A percentile compares a stretch with the other conserved stretches of the same genome.
phyloP scores from a whole-genome alignment of 1,140 invertebrate species.

The Hyphantria cunea region DNA sequence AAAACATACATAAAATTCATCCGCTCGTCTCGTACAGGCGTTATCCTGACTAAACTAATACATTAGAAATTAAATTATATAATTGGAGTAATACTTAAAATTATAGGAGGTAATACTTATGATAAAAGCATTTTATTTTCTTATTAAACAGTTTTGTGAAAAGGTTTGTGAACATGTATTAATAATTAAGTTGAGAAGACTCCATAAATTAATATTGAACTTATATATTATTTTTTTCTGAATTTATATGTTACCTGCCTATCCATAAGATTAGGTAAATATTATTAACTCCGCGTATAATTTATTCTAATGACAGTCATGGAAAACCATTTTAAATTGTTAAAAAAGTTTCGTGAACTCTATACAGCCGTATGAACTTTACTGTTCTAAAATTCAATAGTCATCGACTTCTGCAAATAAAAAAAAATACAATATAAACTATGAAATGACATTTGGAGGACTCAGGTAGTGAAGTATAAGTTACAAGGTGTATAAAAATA shows the following conservation, averaged over 20 bases:
- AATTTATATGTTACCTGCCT: constrained; percentile 18
- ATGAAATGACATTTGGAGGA: constrained; percentile 33
- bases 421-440: constrained; percentile 31
- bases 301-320: constrained; percentile 19
- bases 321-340: constrained; percentile 13
- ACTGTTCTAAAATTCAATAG: constrained; percentile 12
- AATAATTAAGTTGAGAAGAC: constrained; percentile 28
- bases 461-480: too few species aligned
- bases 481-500: too few species aligned
- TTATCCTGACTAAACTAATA: constrained; percentile 38
- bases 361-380: constrained; percentile 13
- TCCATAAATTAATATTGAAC: constrained; percentile 13
- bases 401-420: constrained; percentile 32
- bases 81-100: constrained; percentile 76
- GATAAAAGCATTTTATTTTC: constrained; percentile 53
- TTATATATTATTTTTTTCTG: constrained; percentile 1
- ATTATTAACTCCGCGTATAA: constrained; percentile 11
- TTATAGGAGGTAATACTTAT: constrained; percentile 77
- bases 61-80: constrained; percentile 66
- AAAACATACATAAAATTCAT: constrained; percentile 32
- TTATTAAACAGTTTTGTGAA: constrained; percentile 63
- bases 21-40: constrained; percentile 4
- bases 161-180: constrained; percentile 64
- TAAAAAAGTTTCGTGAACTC: constrained; percentile 10
- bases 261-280: constrained; percentile 23